Evolutionary conservation across 2,888 invertebrate species (phyloP), one percentile per base, ranked within the genome.

Genomic region (Apomyelois bistriatella): DNA sequence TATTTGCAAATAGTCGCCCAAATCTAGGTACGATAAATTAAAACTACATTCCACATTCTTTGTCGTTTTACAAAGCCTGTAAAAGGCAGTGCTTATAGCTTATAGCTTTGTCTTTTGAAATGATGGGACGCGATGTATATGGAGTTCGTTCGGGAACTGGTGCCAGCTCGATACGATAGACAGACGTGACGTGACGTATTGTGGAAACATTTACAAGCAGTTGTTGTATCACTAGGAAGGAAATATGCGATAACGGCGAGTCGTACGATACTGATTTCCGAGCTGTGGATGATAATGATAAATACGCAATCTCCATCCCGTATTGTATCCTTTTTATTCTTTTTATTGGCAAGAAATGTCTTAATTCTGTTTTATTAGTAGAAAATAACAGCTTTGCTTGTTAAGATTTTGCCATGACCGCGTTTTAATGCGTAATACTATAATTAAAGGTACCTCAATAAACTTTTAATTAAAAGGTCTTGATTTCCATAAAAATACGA

Each of bases 241-340:
- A 41, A 41, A 32, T 30, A 12, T 16, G 8, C 17, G 40, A 30
- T 41, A 37, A n/a, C 36, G 35, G 17, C 37, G 43, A 30, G 10
- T 41, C 41, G 10, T 41, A 17, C 41, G 30, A 46, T 46, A 46
- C 42, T 42, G 28, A 42, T 46, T 46, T 46, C 46, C 46, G 46
- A 32, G 16, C 10, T 46, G 32, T 9, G 32, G 28, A 32, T 32
- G 15, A 46, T 46, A 46, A 32, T 32, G 15, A 46, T 46, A 46
- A 46, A 46, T 32, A 32, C 32, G 32, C 15, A 10, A 46, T 32
- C 15, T 30, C 28, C 15, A 32, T 15, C 32, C 15, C 16, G 32
- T 32, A 32, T 46, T 15, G 32, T 32, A 32, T 46, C 46, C 46
- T 46, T 46, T 15, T 46, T 46, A 32, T 32, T 32, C 32, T 32